Evolutionary conservation across 2,797 vertebrate species (phyloP).

Genomic region (Cebuella pygmaea): DNA sequence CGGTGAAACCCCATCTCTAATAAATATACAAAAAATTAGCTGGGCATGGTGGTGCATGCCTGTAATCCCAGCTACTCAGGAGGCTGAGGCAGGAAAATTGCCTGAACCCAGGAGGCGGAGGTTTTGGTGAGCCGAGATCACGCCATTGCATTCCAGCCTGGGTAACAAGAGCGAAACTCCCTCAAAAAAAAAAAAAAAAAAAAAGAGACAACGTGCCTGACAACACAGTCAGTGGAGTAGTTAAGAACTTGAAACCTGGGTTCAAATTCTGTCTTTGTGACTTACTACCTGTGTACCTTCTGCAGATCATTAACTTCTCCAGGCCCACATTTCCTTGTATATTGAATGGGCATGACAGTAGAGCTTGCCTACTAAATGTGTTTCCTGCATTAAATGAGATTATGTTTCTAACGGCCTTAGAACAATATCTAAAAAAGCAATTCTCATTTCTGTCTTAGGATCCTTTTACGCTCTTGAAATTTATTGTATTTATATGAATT

Average conservation of each 20-base stretch:
- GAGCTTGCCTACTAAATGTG: not conserved
- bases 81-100: too few relatives aligned
- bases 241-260: not conserved
- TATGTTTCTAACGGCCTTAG: not conserved
- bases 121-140: too few relatives aligned
- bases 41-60: too few relatives aligned
- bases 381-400: not conserved
- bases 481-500: not conserved
- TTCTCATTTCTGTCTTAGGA: not conserved
- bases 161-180: too few relatives aligned
- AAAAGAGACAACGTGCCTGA: not conserved
- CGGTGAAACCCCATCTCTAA: too few relatives aligned
- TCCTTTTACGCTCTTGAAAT: not conserved
- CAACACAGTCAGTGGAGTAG: not conserved
- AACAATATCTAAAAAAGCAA: not conserved
- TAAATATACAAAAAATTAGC: too few relatives aligned
- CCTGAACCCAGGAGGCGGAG: too few relatives aligned
- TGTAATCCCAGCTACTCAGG: too few relatives aligned
- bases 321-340: not conserved
- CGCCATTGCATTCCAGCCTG: too few relatives aligned
- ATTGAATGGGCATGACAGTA: fast-evolving
- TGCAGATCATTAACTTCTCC: not conserved
- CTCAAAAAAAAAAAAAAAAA: too few relatives aligned
- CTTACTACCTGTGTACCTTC: not conserved
- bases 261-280: not conserved